These are phyloP conservation scores for Diorhabda elongata DNA, from an alignment of 1,140 invertebrate genomes.

Conservation along the genomic window DNA sequence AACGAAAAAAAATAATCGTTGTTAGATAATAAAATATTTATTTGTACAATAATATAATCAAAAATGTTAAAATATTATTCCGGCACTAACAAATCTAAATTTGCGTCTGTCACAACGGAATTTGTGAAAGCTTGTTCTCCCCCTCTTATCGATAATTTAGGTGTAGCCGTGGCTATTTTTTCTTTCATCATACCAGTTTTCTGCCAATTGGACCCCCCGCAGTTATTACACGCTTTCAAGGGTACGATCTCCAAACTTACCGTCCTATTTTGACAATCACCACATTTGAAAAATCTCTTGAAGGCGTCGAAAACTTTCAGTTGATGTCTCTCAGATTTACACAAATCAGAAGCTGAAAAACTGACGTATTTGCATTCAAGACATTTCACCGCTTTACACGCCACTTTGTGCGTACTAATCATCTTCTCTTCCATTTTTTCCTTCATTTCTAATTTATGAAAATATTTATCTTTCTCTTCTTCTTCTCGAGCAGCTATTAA, in stretches of 20 bases:
- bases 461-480: conserved; percentile 80
- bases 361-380: conserved; percentile 85
- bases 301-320: conserved; percentile 71
- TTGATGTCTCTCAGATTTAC: conserved; percentile 76
- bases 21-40: no score
- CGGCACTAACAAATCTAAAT: conserved; percentile 65
- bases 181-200: conserved; percentile 77
- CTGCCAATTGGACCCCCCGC: conserved; percentile 68
- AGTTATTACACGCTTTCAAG: conserved; percentile 70
- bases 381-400: conserved; percentile 84
- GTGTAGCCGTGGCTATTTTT: conserved; percentile 54
- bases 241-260: conserved; percentile 74
- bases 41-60: not conserved
- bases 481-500: conserved; percentile 69
- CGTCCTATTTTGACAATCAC: conserved; percentile 78
- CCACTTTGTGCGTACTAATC: conserved; percentile 75
- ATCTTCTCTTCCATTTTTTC: conserved; percentile 92
- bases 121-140: conserved; percentile 69
- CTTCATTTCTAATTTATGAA: conserved; percentile 81
- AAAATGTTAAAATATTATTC: conserved; percentile 30
- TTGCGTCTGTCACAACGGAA: conserved; percentile 54
- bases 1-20: no score
- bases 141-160: conserved; percentile 63
- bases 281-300: conserved; percentile 89
- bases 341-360: conserved; percentile 77